phyloP scores from a whole-genome alignment of 2,797 vertebrate species.

The Anas georgica region DNA sequence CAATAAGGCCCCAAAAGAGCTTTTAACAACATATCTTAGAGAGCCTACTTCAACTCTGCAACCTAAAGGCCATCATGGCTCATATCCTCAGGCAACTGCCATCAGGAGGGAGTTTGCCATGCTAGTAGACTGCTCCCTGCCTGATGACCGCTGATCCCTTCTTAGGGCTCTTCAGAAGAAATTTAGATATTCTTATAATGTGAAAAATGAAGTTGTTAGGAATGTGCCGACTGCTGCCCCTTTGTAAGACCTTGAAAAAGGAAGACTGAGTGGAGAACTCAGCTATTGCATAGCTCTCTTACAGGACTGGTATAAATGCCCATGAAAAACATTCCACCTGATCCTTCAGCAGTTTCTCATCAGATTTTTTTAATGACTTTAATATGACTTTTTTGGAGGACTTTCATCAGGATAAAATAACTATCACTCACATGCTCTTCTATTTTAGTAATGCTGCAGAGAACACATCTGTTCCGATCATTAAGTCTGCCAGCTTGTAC shows the following conservation, averaged over 20 bases:
- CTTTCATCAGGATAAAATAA: background rate
- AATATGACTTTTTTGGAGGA: background rate
- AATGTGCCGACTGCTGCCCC: background rate
- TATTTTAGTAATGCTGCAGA: background rate
- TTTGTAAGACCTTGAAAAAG: background rate
- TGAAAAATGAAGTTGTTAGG: background rate
- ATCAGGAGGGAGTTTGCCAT: background rate
- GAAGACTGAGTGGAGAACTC: background rate
- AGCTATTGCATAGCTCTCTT: background rate
- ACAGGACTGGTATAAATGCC: background rate
- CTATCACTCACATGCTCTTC: background rate
- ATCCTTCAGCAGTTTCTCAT: background rate
- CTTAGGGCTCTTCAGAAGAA: background rate
- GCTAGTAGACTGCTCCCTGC: background rate
- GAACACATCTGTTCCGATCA: background rate
- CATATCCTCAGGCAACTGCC: background rate
- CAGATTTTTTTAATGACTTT: background rate
- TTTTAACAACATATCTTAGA: background rate
- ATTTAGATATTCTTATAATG: background rate
- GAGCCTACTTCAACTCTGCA: background rate
- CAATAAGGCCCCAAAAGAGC: background rate
- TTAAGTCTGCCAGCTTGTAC: background rate
- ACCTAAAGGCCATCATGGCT: background rate
- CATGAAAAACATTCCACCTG: background rate
- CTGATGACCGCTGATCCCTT: background rate